Evolutionary conservation across 1,140 invertebrate species (phyloP), one percentile per base, ranked within the genome.

Genomic region (Orchestia grillus): DNA sequence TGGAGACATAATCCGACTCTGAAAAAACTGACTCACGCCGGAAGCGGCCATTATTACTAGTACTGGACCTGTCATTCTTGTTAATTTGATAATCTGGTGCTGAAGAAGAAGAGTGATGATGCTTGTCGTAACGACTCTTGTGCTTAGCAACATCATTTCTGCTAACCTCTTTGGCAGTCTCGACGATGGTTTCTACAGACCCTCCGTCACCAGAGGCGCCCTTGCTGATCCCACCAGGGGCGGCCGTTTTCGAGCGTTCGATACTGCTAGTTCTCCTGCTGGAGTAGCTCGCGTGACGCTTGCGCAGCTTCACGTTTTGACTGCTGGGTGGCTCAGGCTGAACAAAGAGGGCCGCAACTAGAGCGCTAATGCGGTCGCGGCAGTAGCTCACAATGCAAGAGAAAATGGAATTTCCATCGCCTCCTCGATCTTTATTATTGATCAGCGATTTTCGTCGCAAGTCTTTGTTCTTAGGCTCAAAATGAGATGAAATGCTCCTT

Each of bases 1-100:
- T 94, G 44, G 92, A 40, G 36, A 94, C 92, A 44, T 45, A 94
- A 6, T 94, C 92, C 19, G 92, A 94, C 92, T 94, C 92, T n/a
- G 92, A 94, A 94, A 94, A 94, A 15, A 47, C 44, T 19, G 92
- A 94, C 92, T 94, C 43, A 19, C 92, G 92, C 40, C 92, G 43
- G 40, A 94, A 44, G 8, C 92, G 92, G 0, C 28, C 41, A 90
- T 11, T 90, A 42, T 90, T 90, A 42, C 15, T 90, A 28, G 11
- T 77, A 77, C 36, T 77, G 3, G 62, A 77, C 41, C 88, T 91
- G 44, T 28, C 44, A 11, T 42, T 11, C 44, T 47, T 44, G 43
- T 94, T 47, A 44, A 94, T 94, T 94, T 94, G 92, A 40, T 94
- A 94, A 94, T 94, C 92, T 0, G 44, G 36, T 3, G 88, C 88